Evolutionary conservation across 2,888 invertebrate genomes (phyloP).

Genomic region (Cartodere bifasciata): DNA sequence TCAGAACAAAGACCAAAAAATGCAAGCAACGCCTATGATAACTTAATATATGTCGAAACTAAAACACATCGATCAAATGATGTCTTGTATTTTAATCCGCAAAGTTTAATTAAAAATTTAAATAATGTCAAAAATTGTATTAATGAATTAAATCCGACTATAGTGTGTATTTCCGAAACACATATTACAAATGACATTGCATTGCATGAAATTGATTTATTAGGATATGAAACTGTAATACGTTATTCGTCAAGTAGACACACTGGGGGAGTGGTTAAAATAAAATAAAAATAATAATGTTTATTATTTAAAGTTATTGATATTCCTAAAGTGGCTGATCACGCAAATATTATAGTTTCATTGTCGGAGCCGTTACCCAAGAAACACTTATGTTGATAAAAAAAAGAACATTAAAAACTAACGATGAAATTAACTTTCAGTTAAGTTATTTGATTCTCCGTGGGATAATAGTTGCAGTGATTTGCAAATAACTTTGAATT

Average conservation of each 20-base stretch:
- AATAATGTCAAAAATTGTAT: too few species aligned
- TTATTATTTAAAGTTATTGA: background rate
- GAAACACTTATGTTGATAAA: too few species aligned
- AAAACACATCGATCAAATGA: too few species aligned
- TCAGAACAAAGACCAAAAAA: too few species aligned
- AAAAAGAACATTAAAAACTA: too few species aligned
- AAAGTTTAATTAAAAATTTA: too few species aligned
- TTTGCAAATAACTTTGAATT: background rate
- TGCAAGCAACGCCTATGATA: too few species aligned
- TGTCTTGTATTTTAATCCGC: too few species aligned
- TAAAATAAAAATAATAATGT: background rate
- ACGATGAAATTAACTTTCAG: conserved; percentile 1
- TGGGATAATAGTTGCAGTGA: conserved; percentile 3
- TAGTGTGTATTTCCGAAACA: conserved; percentile 8
- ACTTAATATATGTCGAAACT: too few species aligned
- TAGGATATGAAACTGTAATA: conserved; percentile 5
- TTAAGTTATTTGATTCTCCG: conserved; percentile 1
- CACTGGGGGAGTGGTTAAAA: conserved; percentile 7
- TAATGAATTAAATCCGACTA: conserved; percentile 5
- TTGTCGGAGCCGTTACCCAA: background rate
- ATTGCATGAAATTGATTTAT: conserved; percentile 3
- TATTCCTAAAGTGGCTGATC: conserved; percentile 2
- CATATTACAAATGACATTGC: conserved; percentile 5
- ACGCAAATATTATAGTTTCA: conserved; percentile 1
- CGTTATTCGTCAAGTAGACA: conserved; percentile 5